Percentiles rank a stretch among this genome's conserved stretches.
phyloP scores from a whole-genome alignment of 2,888 invertebrate species.

The Hypomecis punctinalis region DNA sequence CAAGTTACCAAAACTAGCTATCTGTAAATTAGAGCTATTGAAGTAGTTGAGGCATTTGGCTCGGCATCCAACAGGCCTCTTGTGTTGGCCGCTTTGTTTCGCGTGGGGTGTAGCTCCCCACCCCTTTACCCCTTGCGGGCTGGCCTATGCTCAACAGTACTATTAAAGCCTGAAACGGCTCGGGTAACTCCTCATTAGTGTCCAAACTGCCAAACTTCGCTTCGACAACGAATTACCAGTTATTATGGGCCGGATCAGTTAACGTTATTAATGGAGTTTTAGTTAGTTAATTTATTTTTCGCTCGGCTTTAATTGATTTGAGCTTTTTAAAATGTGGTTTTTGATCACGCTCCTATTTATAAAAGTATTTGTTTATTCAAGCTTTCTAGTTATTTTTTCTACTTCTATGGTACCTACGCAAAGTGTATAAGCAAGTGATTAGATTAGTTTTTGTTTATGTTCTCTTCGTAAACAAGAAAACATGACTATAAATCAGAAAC shows the following conservation, averaged over 20 bases:
- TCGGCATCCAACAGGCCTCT: slow-evolving; percentile 38
- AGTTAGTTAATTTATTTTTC: slow-evolving; percentile 27
- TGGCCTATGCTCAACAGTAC: too few relatives aligned
- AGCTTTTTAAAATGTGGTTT: slow-evolving; percentile 16
- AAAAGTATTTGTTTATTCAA: too few relatives aligned
- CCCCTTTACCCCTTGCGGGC: too few relatives aligned
- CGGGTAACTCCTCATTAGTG: slow-evolving; percentile 55
- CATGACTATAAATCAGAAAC: too few relatives aligned
- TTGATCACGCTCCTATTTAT: slow-evolving; percentile 6
- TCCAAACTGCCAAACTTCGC: slow-evolving; percentile 55
- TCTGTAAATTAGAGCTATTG: slow-evolving; percentile 26
- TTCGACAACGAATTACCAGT: slow-evolving; percentile 59
- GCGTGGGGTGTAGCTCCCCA: slow-evolving; percentile 57
- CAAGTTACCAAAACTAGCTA: background rate
- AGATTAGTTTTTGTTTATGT: too few relatives aligned
- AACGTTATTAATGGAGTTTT: slow-evolving; percentile 42
- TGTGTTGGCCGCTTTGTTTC: slow-evolving; percentile 47
- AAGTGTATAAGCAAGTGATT: too few relatives aligned
- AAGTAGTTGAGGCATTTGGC: slow-evolving; percentile 30
- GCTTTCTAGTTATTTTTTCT: too few relatives aligned
- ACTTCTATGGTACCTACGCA: too few relatives aligned
- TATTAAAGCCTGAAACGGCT: too few relatives aligned
- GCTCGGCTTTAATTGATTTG: slow-evolving; percentile 29
- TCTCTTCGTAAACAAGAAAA: too few relatives aligned
- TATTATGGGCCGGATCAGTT: slow-evolving; percentile 50